These are phyloP conservation scores for Ispidina picta DNA, from an alignment of 2,797 vertebrate genomes.

Conservation along the genomic window DNA sequence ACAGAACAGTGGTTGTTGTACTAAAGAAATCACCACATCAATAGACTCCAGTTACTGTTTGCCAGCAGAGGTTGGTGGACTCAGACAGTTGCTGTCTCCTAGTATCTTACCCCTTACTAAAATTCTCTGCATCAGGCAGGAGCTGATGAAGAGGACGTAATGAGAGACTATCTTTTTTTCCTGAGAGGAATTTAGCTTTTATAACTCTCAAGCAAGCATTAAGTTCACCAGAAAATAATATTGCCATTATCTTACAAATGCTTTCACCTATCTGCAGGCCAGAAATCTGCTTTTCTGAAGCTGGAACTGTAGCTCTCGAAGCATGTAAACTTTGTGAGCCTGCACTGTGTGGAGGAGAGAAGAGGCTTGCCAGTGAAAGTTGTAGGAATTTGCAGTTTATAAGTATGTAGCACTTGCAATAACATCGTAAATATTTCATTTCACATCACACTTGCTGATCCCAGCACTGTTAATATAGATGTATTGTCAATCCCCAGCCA, in stretches of 20 bases:
- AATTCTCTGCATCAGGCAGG: background rate
- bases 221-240: background rate
- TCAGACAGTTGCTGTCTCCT: background rate
- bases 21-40: background rate
- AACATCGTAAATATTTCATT: conserved; percentile 68
- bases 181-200: background rate
- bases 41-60: background rate
- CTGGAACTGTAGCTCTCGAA: background rate
- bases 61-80: background rate
- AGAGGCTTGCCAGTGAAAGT: conserved; percentile 21
- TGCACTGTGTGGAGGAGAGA: background rate
- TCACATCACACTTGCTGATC: conserved; percentile 45
- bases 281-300: conserved; percentile 1
- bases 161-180: background rate
- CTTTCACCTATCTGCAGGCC: background rate
- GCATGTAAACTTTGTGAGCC: background rate
- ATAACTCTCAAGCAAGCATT: background rate
- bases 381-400: conserved; percentile 50
- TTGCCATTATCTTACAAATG: background rate
- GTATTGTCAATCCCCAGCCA: conserved; percentile 45
- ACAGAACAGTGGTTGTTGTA: background rate
- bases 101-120: background rate
- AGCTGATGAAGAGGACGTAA: background rate
- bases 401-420: conserved; percentile 26
- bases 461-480: conserved; percentile 40